Evolutionary conservation across 1,140 invertebrate species (phyloP), one percentile per base, ranked within the genome.

Genomic region (Saccostrea glomerata): DNA sequence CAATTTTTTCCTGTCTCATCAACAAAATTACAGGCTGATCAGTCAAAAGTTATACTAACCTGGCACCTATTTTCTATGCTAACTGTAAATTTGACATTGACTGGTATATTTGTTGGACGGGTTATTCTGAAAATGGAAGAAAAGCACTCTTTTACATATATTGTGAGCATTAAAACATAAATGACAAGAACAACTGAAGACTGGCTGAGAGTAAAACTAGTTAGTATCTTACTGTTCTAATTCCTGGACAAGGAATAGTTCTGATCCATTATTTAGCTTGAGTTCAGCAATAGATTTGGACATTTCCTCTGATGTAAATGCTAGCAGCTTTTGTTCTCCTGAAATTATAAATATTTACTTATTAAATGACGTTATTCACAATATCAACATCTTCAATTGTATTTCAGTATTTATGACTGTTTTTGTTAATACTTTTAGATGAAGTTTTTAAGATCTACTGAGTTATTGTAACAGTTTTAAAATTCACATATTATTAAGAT

Each of bases 11-110:
- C 30, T 2, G 2, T 47, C 9, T 47, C 47, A 47, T 47, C 47
- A 47, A 47, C 47, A 47, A 47, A 47, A 47, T 47, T 47, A 47
- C 47, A 47, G 47, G 9, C 47, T 47, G 47, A 47, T 47, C 9
- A 47, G 47, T 47, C 47, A 47, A 47, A 6, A 47, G 1, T 47
- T 47, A 47, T 30, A 73, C 66, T 73, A 2, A 73, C 66, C 66
- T 77, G 70, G 13, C 70, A 77, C 25, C 70, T 36, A 36, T 77
- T 77, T 30, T 77, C 70, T 11, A 77, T 36, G 25, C 23, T 36
- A 25, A 77, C 70, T 77, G 70, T 40, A 77, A 77, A 77, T 17
- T 77, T 77, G 70, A 77, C 70, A 13, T 77, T 77, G 3, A 77
- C 25, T 3, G 11, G 23, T 30, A 17, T 12, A 25, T 36, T 77